These are phyloP conservation scores for Calonectris borealis DNA, from an alignment of 2,113 vertebrate genomes.

Conservation along the genomic window DNA sequence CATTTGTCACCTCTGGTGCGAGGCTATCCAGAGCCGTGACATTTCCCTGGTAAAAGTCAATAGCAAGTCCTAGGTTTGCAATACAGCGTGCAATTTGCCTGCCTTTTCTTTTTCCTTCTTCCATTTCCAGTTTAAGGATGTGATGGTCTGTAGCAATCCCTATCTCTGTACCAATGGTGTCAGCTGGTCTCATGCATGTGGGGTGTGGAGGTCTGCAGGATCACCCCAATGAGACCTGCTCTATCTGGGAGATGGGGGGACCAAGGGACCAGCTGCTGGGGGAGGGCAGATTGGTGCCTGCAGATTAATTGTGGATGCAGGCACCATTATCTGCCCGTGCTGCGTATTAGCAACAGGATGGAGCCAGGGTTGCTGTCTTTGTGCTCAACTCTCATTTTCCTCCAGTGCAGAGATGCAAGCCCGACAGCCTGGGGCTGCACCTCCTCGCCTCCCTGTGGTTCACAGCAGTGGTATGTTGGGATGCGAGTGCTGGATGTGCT, in stretches of 20 bases:
- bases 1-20: not conserved
- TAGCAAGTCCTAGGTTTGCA: not conserved
- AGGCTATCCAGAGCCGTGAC: not conserved
- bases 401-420: not conserved
- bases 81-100: not conserved
- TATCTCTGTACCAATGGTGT: not conserved
- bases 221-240: not conserved
- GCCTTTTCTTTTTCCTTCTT: not conserved
- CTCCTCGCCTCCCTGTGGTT: accelerated
- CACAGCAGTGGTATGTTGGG: not conserved
- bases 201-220: not conserved
- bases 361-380: not conserved
- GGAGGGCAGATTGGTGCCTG: not conserved
- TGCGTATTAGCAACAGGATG: not conserved
- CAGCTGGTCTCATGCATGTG: not conserved
- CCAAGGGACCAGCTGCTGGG: not conserved
- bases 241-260: accelerated
- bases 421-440: not conserved
- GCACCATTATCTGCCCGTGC: not conserved
- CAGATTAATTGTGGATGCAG: not conserved
- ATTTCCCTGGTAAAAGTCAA: not conserved
- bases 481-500: not conserved
- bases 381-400: accelerated
- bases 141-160: not conserved
- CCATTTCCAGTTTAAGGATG: not conserved